Evolutionary conservation across 2,797 vertebrate genomes (phyloP), one percentile per base, ranked within the genome.

Genomic region (Tenualosa thibaudeaui): DNA sequence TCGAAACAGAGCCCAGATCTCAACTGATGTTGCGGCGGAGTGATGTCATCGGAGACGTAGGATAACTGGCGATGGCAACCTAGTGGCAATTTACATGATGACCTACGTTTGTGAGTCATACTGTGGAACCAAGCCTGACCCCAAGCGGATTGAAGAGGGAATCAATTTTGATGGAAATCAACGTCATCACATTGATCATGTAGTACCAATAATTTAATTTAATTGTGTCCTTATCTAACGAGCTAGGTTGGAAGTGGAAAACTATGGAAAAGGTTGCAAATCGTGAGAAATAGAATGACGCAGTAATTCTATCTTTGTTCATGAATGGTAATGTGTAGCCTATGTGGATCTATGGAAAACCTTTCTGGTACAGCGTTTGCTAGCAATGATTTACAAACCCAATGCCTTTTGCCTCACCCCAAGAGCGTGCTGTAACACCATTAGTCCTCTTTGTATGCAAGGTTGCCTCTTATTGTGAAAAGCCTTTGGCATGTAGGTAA

Each of bases 1-100:
- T 78, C 71, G 71, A 78, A 43, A 43, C 15, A 24, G 71, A 78
- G 71, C 71, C 22, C 7, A 78, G 71, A 78, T 78, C 71, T 15
- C 71, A 46, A 78, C 71, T 78, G 71, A 78, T 78, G 71, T 78
- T 78, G 71, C 71, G 40, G 71, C 26, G 71, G 17, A 78, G 71
- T 78, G 71, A 78, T 46, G 71, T 78, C 71, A 78, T 46, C 15
- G 71, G 3, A 78, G 71, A 78, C 71, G 71, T 78, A 60, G 58
- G 17, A 8, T 60, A 22, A 78, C 71, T 43, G 71, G 37, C 71
- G 19, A n/a, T 75, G 37, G 68, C 68, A 40, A 75, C 37, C 65
- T 71, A 43, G 71, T 17, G 17, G 40, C 43, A 46, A 51, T 9
- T n/a, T 22, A 78, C 19, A 78, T 78, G 71, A 46, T 78, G 40